Evolutionary conservation across 2,888 invertebrate genomes (phyloP).

Genomic region (Clanis bilineata): DNA sequence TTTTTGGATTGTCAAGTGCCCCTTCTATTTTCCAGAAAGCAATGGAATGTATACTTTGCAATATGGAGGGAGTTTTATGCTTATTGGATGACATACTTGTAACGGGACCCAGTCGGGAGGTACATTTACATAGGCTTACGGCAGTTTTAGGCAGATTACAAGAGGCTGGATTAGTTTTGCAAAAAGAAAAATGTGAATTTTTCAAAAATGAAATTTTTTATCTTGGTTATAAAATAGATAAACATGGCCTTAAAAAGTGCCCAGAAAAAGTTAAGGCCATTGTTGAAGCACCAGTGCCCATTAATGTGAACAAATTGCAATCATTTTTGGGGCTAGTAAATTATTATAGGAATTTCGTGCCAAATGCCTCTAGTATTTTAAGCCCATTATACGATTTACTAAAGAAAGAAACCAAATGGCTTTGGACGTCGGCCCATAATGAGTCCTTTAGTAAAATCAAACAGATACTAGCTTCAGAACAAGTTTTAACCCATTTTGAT

Average conservation of each 20-base stretch:
- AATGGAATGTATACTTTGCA: slow-evolving; percentile 14
- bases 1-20: slow-evolving; percentile 3
- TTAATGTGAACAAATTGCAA: not conserved
- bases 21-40: slow-evolving; percentile 23
- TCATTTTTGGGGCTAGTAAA: not conserved
- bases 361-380: not conserved
- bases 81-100: not conserved
- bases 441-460: not conserved
- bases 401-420: not conserved
- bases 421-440: not conserved
- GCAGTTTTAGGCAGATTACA: not conserved
- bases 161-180: not conserved
- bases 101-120: not conserved
- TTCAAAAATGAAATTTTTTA: not conserved
- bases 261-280: not conserved
- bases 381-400: not conserved
- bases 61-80: not conserved
- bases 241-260: not conserved
- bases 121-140: not conserved
- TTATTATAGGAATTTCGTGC: not conserved
- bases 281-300: not conserved
- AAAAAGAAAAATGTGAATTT: not conserved
- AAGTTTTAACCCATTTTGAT: not conserved
- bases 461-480: not conserved
- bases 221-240: not conserved